Evolutionary conservation across 2,797 vertebrate species (phyloP).

Genomic region (Hemibagrus guttatus): DNA sequence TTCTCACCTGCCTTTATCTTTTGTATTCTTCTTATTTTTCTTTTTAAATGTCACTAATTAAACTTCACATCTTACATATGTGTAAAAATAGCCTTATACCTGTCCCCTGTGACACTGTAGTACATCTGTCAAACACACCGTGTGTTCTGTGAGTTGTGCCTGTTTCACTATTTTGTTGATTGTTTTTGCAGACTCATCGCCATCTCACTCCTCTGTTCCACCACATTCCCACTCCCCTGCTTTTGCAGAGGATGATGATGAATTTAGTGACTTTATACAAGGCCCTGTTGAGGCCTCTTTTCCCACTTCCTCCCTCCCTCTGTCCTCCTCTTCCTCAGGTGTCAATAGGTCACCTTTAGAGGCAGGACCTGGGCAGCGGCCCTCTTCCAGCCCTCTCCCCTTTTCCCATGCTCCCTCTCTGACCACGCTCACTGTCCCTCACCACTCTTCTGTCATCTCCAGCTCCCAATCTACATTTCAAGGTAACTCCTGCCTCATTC

Average conservation of each 20-base stretch:
- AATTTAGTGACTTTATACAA: slow-evolving; percentile 99
- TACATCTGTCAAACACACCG: slow-evolving; percentile 32
- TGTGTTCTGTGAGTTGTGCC: slow-evolving; percentile 54
- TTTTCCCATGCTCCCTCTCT: slow-evolving; percentile 80
- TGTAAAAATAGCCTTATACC: background rate
- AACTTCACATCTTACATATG: background rate
- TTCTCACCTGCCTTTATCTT: background rate
- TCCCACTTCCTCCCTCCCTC: slow-evolving; percentile 64
- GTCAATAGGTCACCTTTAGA: slow-evolving; percentile 43
- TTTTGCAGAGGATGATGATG: slow-evolving; percentile 86
- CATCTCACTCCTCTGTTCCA: slow-evolving; percentile 89
- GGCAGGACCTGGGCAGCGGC: slow-evolving; percentile 25
- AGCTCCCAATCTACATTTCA: slow-evolving; percentile 83
- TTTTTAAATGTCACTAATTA: background rate
- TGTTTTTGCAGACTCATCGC: slow-evolving; percentile 94
- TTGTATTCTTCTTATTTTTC: background rate
- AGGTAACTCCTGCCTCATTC: slow-evolving; percentile 72
- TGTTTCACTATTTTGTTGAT: slow-evolving; percentile 76
- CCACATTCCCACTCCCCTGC: slow-evolving; percentile 83
- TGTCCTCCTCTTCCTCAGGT: slow-evolving; percentile 55
- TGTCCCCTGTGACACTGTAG: slow-evolving; percentile 22
- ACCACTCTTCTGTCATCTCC: slow-evolving; percentile 83
- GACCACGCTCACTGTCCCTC: slow-evolving; percentile 78
- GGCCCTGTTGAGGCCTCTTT: slow-evolving; percentile 81
- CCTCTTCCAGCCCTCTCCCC: slow-evolving; percentile 65